These are phyloP conservation scores for Chloroceryle aenea DNA, from an alignment of 2,113 vertebrate genomes.

Conservation along the genomic window DNA sequence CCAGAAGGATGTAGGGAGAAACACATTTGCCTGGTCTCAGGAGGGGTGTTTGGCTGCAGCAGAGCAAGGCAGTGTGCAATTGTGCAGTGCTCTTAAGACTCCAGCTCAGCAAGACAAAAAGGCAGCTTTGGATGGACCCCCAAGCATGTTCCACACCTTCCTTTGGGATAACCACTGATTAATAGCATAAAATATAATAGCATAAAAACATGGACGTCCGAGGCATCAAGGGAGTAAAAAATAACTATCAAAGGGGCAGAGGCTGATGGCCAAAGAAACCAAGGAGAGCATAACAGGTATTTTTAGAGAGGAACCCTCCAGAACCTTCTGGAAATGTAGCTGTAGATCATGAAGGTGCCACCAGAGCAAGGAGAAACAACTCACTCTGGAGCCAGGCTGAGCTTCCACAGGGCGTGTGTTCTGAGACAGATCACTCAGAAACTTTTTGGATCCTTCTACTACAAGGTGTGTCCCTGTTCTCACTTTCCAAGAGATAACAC, in stretches of 20 bases:
- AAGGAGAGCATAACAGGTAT: background rate
- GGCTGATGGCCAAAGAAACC: background rate
- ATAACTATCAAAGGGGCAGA: background rate
- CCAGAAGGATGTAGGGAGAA: background rate
- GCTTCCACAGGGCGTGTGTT: background rate
- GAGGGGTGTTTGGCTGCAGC: background rate
- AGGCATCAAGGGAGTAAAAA: background rate
- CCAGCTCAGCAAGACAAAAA: background rate
- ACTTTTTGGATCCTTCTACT: background rate
- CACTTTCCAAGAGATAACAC: background rate
- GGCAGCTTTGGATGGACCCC: background rate
- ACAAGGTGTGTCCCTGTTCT: background rate
- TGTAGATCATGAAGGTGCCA: background rate
- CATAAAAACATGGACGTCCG: background rate
- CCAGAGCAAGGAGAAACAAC: background rate
- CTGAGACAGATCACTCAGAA: background rate
- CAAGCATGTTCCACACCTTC: background rate
- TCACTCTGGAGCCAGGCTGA: background rate
- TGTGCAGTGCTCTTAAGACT: background rate
- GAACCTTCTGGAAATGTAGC: background rate
- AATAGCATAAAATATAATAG: background rate
- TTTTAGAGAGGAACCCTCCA: background rate
- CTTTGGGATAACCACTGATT: background rate
- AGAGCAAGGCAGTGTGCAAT: fast-evolving
- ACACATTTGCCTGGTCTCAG: too few species aligned